Evolutionary conservation across 2,113 vertebrate genomes (phyloP), one percentile per base, ranked within the genome.

Genomic region (Tautogolabrus adspersus): DNA sequence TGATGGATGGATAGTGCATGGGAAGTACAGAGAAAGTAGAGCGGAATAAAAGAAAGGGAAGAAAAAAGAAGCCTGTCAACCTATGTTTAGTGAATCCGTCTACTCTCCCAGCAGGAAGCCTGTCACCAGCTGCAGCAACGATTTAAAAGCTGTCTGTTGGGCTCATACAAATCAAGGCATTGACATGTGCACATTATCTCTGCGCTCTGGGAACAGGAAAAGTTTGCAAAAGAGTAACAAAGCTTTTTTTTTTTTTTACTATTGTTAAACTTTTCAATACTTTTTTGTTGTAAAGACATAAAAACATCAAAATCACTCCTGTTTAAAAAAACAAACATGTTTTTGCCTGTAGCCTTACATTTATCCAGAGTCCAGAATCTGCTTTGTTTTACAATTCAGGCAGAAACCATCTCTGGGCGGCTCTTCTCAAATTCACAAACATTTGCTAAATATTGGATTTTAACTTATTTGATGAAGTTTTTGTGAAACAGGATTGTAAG

Each of bases 61-160:
- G 84, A 91, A 89, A 90, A 89, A 84, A 92, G 91, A 94, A 94
- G 91, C 93, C 88, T 94, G 93, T 95, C 93, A 94, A 92, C 91
- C 91, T 91, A 91, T 93, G 91, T 93, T 94, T 93, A 91, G 91
- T 90, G 93, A 92, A 91, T 90, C 80, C 86, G 91, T 91, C 91
- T 88, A 75, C 93, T 82, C 89, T 90, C 86, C 54, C 89, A 92
- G 91, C 92, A 88, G 91, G 91, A 90, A 65, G 83, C 88, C 88
- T 94, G 93, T 94, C 94, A 92, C 83, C 88, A 85, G 89, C 86
- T 88, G 81, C 71, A 87, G 81, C 89, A 90, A 93, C 82, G 70
- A 90, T 94, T 93, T 90, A 93, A 92, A 89, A 90, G 90, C 88
- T 87, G 87, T 92, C 89, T 89, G 83, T 87, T 82, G 84, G 82